phyloP scores from a whole-genome alignment of 2,113 vertebrate species.

The Cepphus grylle region DNA sequence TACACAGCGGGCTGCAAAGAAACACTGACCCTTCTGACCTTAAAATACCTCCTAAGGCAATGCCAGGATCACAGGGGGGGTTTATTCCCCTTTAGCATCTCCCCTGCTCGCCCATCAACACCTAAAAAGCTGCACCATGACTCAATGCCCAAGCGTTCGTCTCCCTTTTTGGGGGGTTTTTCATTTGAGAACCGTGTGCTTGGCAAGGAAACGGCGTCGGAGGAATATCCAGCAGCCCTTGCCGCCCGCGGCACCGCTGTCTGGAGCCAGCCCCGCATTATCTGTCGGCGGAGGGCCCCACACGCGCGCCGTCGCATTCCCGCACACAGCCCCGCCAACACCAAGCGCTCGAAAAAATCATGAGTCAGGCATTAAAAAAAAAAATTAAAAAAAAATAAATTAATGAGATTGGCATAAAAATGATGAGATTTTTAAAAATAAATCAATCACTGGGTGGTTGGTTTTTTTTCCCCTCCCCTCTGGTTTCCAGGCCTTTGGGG shows the following conservation, averaged over 20 bases:
- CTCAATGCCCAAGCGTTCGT: neutral
- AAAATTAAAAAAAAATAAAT: neutral
- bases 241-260: neutral
- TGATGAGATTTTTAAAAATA: constrained; percentile 37
- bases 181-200: neutral
- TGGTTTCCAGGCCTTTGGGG: neutral
- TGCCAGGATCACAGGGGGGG: neutral
- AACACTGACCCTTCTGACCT: neutral
- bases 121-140: neutral
- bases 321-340: neutral
- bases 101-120: neutral
- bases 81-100: neutral
- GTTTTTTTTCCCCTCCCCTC: neutral
- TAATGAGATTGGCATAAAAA: neutral
- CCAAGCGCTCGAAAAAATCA: neutral
- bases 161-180: accelerated
- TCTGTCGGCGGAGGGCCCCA: neutral
- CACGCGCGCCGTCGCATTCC: neutral
- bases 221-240: neutral
- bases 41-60: neutral
- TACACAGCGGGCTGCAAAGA: neutral
- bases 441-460: neutral
- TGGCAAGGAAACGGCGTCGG: neutral
- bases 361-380: constrained; percentile 34
- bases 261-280: neutral